Evolutionary conservation across 2,113 vertebrate genomes (phyloP).

Genomic region (Motacilla tschutschensis): DNA sequence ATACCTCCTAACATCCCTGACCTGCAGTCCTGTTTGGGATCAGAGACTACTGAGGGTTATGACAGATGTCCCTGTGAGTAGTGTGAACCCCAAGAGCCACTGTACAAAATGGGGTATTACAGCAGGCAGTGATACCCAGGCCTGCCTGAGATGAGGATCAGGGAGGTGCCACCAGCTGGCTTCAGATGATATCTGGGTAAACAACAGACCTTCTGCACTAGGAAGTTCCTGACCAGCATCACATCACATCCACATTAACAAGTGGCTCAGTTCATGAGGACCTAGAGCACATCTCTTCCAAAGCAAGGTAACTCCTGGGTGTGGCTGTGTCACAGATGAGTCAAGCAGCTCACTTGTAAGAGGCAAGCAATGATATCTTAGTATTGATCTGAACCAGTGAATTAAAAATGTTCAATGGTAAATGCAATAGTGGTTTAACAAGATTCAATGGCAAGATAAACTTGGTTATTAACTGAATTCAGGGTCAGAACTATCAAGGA

Average conservation of each 20-base stretch:
- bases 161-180: neutral
- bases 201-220: neutral
- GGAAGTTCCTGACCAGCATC: neutral
- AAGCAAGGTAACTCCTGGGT: neutral
- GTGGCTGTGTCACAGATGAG: neutral
- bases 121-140: neutral
- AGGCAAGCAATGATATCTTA: neutral
- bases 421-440: neutral
- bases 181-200: neutral
- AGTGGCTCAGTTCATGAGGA: accelerated
- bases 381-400: neutral
- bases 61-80: neutral
- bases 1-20: neutral
- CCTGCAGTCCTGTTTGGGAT: neutral
- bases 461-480: neutral
- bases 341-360: neutral
- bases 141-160: neutral
- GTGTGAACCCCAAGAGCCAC: neutral
- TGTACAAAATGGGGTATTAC: neutral
- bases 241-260: neutral
- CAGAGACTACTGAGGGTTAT: neutral
- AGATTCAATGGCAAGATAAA: neutral
- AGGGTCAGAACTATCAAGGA: neutral
- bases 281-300: accelerated
- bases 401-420: too few relatives aligned